phyloP scores from a whole-genome alignment of 2,113 vertebrate genomes.

The Plotosus lineatus region DNA sequence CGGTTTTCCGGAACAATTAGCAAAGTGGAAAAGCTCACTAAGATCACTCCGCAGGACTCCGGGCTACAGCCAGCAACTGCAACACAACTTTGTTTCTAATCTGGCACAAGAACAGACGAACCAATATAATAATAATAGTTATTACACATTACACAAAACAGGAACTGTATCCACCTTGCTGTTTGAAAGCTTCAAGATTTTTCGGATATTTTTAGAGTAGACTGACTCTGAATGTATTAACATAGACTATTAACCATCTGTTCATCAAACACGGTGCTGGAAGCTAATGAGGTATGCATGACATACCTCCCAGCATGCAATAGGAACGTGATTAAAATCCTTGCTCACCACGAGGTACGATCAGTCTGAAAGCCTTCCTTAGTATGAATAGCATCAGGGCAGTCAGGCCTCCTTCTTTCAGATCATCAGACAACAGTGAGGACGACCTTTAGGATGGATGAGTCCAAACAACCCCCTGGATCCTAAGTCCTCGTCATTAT shows the following conservation, averaged over 20 bases:
- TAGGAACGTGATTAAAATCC: constrained; percentile 32
- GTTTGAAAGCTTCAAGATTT: neutral
- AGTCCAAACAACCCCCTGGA: neutral
- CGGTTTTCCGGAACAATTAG: neutral
- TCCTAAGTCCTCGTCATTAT: neutral
- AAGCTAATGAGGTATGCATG: constrained; percentile 42
- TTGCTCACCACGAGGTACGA: constrained; percentile 19
- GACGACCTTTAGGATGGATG: neutral
- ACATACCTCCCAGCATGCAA: constrained; percentile 38
- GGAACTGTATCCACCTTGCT: constrained; percentile 11
- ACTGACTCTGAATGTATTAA: constrained; percentile 48
- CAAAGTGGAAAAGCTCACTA: neutral
- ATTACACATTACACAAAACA: constrained; percentile 11
- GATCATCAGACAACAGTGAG: neutral
- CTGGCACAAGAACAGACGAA: constrained; percentile 9
- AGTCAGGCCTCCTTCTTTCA: constrained; percentile 3
- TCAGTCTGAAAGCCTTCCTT: constrained; percentile 9
- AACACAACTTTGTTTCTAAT: constrained; percentile 1
- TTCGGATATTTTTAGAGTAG: constrained; percentile 33
- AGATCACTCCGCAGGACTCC: constrained; percentile 6
- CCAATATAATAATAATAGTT: constrained; percentile 35
- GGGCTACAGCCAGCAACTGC: neutral
- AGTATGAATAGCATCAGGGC: constrained; percentile 27
- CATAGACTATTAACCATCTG: constrained; percentile 45
- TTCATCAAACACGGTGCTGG: constrained; percentile 17